These are phyloP conservation scores for Sabellastarte sp. DNA, from an alignment of 2,888 invertebrate genomes.

Conservation along the genomic window DNA sequence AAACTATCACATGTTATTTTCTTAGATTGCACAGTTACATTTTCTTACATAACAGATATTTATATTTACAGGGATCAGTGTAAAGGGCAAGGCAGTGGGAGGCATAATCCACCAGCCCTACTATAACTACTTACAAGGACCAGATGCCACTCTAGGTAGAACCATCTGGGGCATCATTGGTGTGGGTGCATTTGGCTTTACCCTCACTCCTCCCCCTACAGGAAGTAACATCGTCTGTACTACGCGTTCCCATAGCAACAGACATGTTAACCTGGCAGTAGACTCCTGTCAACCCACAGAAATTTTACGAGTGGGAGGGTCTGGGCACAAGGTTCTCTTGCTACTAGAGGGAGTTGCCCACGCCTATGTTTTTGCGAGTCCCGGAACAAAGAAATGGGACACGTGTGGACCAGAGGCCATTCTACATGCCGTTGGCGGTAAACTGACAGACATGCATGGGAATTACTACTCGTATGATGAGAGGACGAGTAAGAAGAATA, in stretches of 20 bases:
- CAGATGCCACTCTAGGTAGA: too few relatives aligned
- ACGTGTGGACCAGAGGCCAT: slow-evolving; percentile 97
- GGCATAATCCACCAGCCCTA: too few relatives aligned
- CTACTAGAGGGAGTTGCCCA: slow-evolving; percentile 92
- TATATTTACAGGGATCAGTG: too few relatives aligned
- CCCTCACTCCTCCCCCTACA: too few relatives aligned
- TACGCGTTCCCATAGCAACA: slow-evolving; percentile 89
- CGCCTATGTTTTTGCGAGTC: slow-evolving; percentile 92
- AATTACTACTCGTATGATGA: slow-evolving; percentile 62
- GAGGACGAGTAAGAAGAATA: slow-evolving; percentile 71
- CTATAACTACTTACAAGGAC: too few relatives aligned
- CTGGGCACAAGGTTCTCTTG: slow-evolving; percentile 62
- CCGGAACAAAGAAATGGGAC: slow-evolving; percentile 97
- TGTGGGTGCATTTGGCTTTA: too few relatives aligned
- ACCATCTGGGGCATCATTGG: too few relatives aligned
- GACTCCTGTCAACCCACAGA: slow-evolving; percentile 80
- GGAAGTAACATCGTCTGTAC: slow-evolving; percentile 90
- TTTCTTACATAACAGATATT: too few relatives aligned
- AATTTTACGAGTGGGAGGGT: slow-evolving; percentile 63
- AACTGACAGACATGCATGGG: slow-evolving; percentile 79
- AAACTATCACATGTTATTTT: too few relatives aligned
- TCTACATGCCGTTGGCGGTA: slow-evolving; percentile 81
- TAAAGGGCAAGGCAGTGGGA: too few relatives aligned
- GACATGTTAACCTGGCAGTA: slow-evolving; percentile 77
- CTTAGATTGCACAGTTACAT: too few relatives aligned